These are phyloP conservation scores for Theristus sp. DNA, from an alignment of 2,888 invertebrate genomes.

Conservation along the genomic window DNA sequence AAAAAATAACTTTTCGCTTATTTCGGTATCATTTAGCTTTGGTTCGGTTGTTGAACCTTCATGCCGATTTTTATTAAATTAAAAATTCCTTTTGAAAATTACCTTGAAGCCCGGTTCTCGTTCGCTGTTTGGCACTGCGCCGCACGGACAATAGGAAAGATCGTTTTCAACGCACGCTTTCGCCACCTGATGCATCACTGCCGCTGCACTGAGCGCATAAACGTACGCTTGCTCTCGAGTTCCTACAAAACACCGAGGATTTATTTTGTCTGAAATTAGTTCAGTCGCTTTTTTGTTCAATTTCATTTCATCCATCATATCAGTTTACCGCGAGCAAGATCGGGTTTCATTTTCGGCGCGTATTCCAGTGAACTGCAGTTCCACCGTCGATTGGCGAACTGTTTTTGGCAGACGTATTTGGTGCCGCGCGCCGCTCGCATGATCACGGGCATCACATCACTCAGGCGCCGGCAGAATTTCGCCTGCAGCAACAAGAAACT, in stretches of 20 bases:
- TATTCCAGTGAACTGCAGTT: slow-evolving; percentile 56
- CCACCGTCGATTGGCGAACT: slow-evolving; percentile 56
- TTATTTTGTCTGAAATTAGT: too few relatives aligned
- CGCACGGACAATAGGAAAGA: slow-evolving; percentile 57
- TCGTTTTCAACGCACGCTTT: slow-evolving; percentile 57
- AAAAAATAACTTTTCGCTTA: too few relatives aligned
- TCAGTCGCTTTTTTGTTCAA: too few relatives aligned
- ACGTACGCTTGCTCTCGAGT: slow-evolving; percentile 68
- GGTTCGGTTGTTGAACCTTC: too few relatives aligned
- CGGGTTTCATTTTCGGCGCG: slow-evolving; percentile 54
- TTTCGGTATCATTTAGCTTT: too few relatives aligned
- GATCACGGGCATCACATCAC: slow-evolving; percentile 47
- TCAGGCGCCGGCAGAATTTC: slow-evolving; percentile 23
- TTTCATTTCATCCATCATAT: too few relatives aligned
- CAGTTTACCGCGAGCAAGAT: slow-evolving; percentile 60
- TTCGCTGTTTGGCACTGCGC: slow-evolving; percentile 49
- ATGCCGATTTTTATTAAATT: too few relatives aligned
- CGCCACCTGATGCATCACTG: slow-evolving; percentile 54
- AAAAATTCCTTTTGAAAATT: neutral
- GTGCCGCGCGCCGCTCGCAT: slow-evolving; percentile 51
- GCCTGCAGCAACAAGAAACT: slow-evolving; percentile 11
- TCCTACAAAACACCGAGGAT: slow-evolving; percentile 37
- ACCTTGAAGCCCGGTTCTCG: slow-evolving; percentile 24
- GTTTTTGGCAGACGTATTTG: slow-evolving; percentile 45
- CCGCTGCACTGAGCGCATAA: slow-evolving; percentile 60